Conservation (phyloP, 2,113 vertebrate genomes). For the Pycnonotus jocosus region DNA sequence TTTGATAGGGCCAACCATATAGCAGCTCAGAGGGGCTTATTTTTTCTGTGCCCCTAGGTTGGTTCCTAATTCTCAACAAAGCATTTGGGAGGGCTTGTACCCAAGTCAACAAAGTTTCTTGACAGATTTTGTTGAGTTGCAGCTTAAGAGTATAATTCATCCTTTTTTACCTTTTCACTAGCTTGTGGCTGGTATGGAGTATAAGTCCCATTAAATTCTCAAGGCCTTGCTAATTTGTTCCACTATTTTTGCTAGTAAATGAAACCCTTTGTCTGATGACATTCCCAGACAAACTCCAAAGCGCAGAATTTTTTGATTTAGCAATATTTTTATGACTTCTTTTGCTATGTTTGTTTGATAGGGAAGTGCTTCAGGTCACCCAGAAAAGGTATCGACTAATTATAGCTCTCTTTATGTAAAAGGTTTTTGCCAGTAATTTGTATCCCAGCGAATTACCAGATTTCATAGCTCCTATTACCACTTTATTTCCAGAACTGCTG, state of each 20-base stretch:
- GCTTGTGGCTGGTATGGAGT: background rate
- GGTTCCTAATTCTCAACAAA: background rate
- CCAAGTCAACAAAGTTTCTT: background rate
- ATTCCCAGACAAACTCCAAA: background rate
- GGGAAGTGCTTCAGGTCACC: background rate
- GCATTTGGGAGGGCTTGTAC: background rate
- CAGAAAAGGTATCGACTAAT: background rate
- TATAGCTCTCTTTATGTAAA: background rate
- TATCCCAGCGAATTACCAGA: background rate
- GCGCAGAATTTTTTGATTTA: background rate
- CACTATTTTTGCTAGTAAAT: background rate
- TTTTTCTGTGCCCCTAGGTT: background rate
- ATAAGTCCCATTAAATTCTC: background rate
- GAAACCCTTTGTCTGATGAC: background rate
- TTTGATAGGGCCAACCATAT: background rate
- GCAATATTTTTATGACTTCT: background rate
- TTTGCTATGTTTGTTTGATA: background rate
- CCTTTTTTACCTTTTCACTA: background rate
- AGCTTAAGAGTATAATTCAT: background rate
- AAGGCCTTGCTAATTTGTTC: background rate
- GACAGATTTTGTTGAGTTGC: background rate
- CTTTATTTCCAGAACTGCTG: background rate
- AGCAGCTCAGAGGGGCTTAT: background rate
- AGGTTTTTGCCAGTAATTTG: background rate
- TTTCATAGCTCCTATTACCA: background rate